Evolutionary conservation across 2,888 invertebrate genomes (phyloP), one percentile per base, ranked within the genome.

Genomic region (Drosophila neotestacea): DNA sequence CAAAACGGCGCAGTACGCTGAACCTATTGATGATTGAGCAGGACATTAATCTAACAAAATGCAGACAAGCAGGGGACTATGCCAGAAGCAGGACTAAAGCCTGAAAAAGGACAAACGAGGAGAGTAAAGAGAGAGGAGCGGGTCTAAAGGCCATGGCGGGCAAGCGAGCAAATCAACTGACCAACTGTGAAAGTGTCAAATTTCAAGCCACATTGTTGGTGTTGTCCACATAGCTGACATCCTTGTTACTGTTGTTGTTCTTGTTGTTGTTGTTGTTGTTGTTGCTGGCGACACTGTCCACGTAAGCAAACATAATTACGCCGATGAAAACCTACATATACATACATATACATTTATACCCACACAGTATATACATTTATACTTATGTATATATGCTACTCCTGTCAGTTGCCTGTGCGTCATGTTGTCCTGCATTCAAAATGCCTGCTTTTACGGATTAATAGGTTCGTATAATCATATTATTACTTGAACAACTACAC

Each of bases 21-120:
- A 89, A 80, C 84, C 89, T 89, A 84, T 84, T 89, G 84, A 89
- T 84, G 84, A 84, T 84, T 84, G 84, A 84, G 88, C 84, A 89
- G 84, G 84, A 84, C 84, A 84, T 84, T 84, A 84, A 84, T 84
- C 84, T 84, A 84, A 89, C 84, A 81, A 84, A 84, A 89, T 84
- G 82, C 85, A 89, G 84, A 89, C 88, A 73, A 75, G 59, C 70
- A 39, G 58, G 65, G 64, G 34, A n/a, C 13, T 11, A n/a, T 13
- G 10, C n/a, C 11, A 39, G 38, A 10, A n/a, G 42, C 60, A 61
- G 66, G 47, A 44, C 30, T 16, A 11, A 28, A 58, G 47, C 39
- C 44, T 5, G 22, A 13, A 32, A 13, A 2, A 38, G 11, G 58
- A 10, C n/a, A 1, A 30, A n/a, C 7, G 7, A 28, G 2, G 13